Conservation (phyloP, 2,888 invertebrate species). For the Troilus luridus region DNA sequence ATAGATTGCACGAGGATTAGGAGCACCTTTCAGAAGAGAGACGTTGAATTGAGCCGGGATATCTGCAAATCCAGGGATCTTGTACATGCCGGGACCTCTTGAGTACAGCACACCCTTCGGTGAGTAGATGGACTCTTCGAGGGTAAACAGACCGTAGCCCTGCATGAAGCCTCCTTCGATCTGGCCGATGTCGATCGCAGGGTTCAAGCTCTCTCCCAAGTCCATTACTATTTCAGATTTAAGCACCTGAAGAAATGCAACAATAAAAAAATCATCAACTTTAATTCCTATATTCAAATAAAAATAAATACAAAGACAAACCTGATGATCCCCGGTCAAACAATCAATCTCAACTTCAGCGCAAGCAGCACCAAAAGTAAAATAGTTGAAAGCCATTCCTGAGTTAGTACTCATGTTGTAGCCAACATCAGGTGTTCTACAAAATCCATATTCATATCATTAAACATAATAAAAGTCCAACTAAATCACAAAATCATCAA, state of each 20-base stretch:
- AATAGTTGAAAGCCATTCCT: conserved; percentile 86
- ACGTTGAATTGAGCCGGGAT: conserved; percentile 95
- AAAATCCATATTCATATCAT: not conserved
- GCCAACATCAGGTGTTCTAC: conserved; percentile 80
- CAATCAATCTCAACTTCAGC: conserved; percentile 95
- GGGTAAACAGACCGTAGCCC: conserved; percentile 92
- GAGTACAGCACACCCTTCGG: conserved; percentile 86
- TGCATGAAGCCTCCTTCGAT: conserved; percentile 96
- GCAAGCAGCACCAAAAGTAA: conserved; percentile 87
- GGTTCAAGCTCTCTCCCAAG: conserved; percentile 93
- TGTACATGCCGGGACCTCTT: conserved; percentile 93
- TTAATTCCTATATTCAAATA: conserved; percentile 77
- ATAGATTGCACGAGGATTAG: conserved; percentile 92
- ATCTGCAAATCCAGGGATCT: conserved; percentile 93
- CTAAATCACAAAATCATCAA: no score
- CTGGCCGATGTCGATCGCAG: conserved; percentile 97
- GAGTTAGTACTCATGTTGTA: conserved; percentile 77
- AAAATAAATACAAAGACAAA: conserved; percentile 92
- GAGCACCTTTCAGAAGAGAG: conserved; percentile 88
- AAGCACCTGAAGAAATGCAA: conserved; percentile 78
- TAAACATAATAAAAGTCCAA: not conserved
- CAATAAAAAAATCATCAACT: conserved; percentile 79
- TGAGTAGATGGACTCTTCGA: conserved; percentile 91
- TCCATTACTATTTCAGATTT: conserved; percentile 97
- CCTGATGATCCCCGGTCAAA: conserved; percentile 92